These are phyloP conservation scores for Dynastes hyllus DNA, from an alignment of 2,888 invertebrate species.

Conservation along the genomic window DNA sequence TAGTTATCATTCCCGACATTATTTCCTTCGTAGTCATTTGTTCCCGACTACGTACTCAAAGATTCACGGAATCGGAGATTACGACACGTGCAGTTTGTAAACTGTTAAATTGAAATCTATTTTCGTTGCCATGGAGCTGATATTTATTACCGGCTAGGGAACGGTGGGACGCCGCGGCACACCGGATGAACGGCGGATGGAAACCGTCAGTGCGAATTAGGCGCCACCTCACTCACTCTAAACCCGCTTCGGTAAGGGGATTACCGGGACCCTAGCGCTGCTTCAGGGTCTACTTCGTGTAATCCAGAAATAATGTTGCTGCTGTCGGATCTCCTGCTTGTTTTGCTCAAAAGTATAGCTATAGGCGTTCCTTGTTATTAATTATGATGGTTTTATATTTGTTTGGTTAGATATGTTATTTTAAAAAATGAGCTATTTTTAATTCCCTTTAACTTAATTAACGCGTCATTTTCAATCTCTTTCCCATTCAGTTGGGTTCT, in stretches of 20 bases:
- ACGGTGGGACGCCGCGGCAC: conserved; percentile 57
- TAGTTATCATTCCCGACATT: no score
- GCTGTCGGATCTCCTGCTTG: background rate
- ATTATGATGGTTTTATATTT: conserved; percentile 2
- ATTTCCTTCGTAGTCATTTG: no score
- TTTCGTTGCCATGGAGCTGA: conserved; percentile 49
- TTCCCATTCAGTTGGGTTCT: background rate
- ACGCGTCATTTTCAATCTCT: background rate
- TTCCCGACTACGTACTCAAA: no score
- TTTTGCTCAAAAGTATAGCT: background rate
- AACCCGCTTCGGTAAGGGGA: conserved; percentile 62
- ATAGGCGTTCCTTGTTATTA: conserved; percentile 6
- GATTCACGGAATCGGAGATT: conserved; percentile 27
- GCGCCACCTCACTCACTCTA: conserved; percentile 74
- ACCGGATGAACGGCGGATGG: conserved; percentile 70
- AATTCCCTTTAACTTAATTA: no score
- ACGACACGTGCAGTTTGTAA: conserved; percentile 48
- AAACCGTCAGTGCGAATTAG: conserved; percentile 74
- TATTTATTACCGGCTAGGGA: conserved; percentile 47
- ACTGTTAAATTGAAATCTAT: conserved; percentile 49
- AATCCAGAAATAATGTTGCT: conserved; percentile 57
- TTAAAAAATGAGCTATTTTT: background rate
- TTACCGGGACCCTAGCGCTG: conserved; percentile 60
- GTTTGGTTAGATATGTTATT: background rate
- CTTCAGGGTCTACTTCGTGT: conserved; percentile 39